phyloP scores from a whole-genome alignment of 2,113 vertebrate genomes.

The Pardalotus punctatus region DNA sequence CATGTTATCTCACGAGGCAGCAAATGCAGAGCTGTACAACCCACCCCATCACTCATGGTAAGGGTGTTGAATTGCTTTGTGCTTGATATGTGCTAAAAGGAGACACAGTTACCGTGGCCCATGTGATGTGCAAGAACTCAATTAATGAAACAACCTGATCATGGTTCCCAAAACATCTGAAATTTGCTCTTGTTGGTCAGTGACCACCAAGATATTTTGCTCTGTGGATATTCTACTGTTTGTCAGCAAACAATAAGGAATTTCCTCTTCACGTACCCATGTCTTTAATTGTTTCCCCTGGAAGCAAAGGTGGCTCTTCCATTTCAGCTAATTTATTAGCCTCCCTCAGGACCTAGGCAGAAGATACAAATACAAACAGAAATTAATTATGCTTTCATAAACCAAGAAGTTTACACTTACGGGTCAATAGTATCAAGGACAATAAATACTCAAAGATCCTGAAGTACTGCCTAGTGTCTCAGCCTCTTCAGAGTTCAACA shows the following conservation, averaged over 20 bases:
- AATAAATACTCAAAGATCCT: neutral
- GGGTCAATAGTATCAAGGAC: neutral
- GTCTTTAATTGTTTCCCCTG: conserved; percentile 91
- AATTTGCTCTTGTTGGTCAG: neutral
- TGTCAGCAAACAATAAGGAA: neutral
- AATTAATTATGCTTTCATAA: neutral
- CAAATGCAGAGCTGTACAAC: neutral
- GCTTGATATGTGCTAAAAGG: neutral
- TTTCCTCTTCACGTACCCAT: conserved; percentile 73
- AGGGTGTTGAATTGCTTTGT: fast-evolving
- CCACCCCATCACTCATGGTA: neutral
- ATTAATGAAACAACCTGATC: neutral
- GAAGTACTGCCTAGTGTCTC: neutral
- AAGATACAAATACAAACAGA: neutral
- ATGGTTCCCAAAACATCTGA: neutral
- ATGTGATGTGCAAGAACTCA: fast-evolving
- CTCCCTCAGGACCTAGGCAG: conserved; percentile 75
- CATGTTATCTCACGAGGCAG: neutral
- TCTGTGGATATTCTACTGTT: neutral
- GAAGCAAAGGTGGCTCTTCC: conserved; percentile 89
- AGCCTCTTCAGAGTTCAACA: neutral
- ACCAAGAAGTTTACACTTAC: neutral
- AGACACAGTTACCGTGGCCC: neutral
- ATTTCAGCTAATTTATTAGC: conserved; percentile 84
- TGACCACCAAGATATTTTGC: neutral